Evolutionary conservation across 2,888 invertebrate genomes (phyloP).

Genomic region (Oithona nana): DNA sequence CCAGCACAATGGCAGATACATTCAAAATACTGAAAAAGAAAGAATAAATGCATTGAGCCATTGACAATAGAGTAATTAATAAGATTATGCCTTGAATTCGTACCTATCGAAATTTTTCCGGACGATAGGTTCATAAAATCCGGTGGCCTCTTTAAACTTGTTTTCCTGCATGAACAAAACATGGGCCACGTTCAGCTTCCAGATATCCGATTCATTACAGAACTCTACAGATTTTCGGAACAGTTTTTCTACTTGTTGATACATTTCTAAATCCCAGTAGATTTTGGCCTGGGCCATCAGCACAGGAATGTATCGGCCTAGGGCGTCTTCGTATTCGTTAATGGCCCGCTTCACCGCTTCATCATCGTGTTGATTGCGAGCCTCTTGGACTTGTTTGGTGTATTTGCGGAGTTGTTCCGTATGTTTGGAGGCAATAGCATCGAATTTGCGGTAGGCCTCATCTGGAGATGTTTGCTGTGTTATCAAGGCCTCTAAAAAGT

Average conservation of each 20-base stretch:
- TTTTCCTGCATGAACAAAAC: conserved; percentile 98
- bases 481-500: conserved; percentile 87
- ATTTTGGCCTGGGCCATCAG: conserved; percentile 99
- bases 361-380: conserved; percentile 68
- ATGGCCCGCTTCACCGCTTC: conserved; percentile 72
- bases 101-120: conserved; percentile 66
- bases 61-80: neutral
- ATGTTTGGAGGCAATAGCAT: conserved; percentile 74
- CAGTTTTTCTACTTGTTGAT: conserved; percentile 70
- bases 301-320: conserved; percentile 79
- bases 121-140: conserved; percentile 93
- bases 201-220: conserved; percentile 87
- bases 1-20: conserved; percentile 91
- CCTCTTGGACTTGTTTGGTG: conserved; percentile 78
- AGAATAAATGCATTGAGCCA: conserved; percentile 1
- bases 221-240: conserved; percentile 94
- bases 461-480: conserved; percentile 91
- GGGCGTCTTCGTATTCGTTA: conserved; percentile 69
- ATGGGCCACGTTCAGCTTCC: conserved; percentile 95
- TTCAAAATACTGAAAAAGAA: conserved; percentile 48
- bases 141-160: conserved; percentile 92
- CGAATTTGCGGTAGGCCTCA: conserved; percentile 85
- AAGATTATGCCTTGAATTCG: neutral
- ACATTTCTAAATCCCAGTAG: conserved; percentile 92
- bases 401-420: conserved; percentile 73